phyloP scores from a whole-genome alignment of 2,113 vertebrate species.

The Sinocyclocheilus grahami region DNA sequence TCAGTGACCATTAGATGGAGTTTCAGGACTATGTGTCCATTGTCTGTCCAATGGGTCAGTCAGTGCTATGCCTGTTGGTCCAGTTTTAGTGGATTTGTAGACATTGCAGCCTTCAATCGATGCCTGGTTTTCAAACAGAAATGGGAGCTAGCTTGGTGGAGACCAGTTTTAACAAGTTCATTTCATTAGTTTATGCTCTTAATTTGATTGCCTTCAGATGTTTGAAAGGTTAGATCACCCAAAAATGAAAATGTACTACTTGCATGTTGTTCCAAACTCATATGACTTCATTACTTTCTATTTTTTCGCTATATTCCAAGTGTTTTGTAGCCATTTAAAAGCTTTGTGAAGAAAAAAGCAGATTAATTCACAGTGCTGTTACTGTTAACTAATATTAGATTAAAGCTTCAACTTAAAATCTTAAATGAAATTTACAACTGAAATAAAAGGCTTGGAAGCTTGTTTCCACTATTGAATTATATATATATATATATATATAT shows the following conservation, averaged over 20 bases:
- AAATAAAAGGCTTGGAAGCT: no score
- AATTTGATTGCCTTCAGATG: not conserved
- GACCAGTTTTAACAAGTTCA: not conserved
- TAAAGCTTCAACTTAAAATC: not conserved
- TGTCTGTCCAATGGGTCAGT: not conserved
- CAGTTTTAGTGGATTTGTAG: conserved; percentile 12
- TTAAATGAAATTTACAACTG: not conserved
- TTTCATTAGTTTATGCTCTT: not conserved
- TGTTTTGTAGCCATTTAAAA: not conserved
- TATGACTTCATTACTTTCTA: not conserved
- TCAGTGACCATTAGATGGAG: conserved; percentile 1
- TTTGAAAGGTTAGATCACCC: no score
- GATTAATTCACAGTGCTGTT: no score
- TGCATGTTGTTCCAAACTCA: not conserved
- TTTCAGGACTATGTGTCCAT: not conserved
- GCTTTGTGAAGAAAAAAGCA: not conserved
- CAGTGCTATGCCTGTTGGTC: not conserved
- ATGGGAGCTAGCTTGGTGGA: no score
- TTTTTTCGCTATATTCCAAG: not conserved
- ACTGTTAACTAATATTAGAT: not conserved
- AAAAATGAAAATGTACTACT: no score
- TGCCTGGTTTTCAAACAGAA: no score
- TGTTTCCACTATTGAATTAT: no score
- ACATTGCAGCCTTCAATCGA: not conserved
- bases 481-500: no score